Conservation (phyloP, 2,113 vertebrate genomes). For the Chinchilla lanigera region DNA sequence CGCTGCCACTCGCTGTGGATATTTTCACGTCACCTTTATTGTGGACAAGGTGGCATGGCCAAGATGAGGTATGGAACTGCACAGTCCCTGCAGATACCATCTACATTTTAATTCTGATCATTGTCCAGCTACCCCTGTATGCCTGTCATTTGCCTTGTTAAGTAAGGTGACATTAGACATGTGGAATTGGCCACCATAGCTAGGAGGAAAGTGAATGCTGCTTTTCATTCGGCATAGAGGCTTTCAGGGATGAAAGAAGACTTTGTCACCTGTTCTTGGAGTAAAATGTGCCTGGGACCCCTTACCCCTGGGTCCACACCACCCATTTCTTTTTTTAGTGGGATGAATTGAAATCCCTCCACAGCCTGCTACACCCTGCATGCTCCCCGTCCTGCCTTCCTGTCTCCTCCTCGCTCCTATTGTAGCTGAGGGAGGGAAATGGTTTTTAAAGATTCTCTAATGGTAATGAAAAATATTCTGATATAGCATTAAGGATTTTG, state of each 20-base stretch:
- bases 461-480: slow-evolving; percentile 88
- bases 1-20: rapidly evolving
- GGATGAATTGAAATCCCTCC: not conserved
- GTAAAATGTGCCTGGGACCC: not conserved
- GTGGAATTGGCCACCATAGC: not conserved
- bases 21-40: rapidly evolving
- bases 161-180: rapidly evolving
- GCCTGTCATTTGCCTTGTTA: not conserved
- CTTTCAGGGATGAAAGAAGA: rapidly evolving
- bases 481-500: slow-evolving; percentile 89
- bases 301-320: not conserved
- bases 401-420: slow-evolving; percentile 60
- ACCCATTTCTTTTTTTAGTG: not conserved
- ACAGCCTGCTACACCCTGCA: rapidly evolving
- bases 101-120: slow-evolving; percentile 44
- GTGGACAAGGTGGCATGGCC: rapidly evolving
- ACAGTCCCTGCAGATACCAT: not conserved
- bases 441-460: slow-evolving; percentile 83
- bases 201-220: slow-evolving; percentile 2
- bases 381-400: not conserved
- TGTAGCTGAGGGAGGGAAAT: slow-evolving; percentile 27
- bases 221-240: not conserved
- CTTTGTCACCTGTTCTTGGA: not conserved
- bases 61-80: too few species aligned
- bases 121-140: not conserved